These are phyloP conservation scores for Troglohyphantes excavatus DNA, from an alignment of 2,888 invertebrate genomes.

Conservation along the genomic window DNA sequence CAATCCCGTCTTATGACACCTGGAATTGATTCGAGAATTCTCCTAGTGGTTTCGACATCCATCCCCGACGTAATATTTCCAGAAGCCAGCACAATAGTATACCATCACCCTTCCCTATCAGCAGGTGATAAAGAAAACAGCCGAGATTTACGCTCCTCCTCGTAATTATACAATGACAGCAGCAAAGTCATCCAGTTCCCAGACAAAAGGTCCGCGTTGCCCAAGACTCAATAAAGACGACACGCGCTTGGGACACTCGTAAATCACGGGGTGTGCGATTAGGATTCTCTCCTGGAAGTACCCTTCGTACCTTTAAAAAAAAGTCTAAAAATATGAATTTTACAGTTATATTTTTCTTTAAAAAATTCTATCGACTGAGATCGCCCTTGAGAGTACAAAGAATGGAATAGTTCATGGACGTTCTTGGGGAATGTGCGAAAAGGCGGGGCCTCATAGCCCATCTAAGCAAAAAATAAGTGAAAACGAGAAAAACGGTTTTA, in stretches of 20 bases:
- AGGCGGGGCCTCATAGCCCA: no score
- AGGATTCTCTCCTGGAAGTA: no score
- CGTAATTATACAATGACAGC: constrained; percentile 38
- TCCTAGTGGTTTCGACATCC: neutral
- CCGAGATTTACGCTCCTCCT: constrained; percentile 44
- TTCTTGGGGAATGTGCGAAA: no score
- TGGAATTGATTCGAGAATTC: neutral
- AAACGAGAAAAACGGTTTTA: no score
- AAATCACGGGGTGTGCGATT: constrained; percentile 32
- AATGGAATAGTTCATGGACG: no score
- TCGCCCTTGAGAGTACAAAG: no score
- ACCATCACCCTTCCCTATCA: constrained; percentile 24
- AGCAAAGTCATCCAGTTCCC: neutral
- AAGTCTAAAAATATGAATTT: no score
- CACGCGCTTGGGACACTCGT: neutral
- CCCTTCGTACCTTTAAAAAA: neutral
- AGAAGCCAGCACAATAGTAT: neutral
- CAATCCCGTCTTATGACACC: no score
- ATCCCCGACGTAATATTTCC: neutral
- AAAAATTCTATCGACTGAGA: no score
- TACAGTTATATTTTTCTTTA: no score
- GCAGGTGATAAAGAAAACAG: constrained; percentile 30
- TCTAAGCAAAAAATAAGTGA: no score
- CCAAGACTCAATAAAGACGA: constrained; percentile 46
- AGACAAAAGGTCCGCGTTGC: constrained; percentile 56